phyloP scores from a whole-genome alignment of 2,888 invertebrate genomes.

The Cosmia trapezina region DNA sequence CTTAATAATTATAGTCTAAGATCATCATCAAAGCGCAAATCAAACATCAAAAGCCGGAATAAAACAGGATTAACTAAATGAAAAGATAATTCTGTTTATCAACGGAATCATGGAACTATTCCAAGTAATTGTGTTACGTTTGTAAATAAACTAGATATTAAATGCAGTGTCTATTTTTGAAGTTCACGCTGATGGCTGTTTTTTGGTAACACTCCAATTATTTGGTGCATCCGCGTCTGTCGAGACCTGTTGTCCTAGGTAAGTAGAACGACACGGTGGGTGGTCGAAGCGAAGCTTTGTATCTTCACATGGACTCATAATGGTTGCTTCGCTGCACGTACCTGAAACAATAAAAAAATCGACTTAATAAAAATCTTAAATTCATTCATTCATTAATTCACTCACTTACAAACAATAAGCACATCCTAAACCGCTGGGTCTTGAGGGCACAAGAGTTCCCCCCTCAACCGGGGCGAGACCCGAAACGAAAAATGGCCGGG shows the following conservation, averaged over 20 bases:
- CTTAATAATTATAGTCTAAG: no score
- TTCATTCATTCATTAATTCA: background rate
- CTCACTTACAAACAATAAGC: background rate
- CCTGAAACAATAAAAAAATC: background rate
- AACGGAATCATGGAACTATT: conserved; percentile 30
- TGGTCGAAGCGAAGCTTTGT: background rate
- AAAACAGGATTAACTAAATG: background rate
- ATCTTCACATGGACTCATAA: background rate
- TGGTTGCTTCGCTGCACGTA: background rate
- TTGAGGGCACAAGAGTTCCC: no score
- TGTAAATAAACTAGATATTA: conserved; percentile 35
- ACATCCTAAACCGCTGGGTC: background rate
- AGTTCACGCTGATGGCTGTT: background rate
- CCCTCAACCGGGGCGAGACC: no score
- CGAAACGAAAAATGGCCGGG: no score
- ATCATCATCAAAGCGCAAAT: background rate
- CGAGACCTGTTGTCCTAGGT: background rate
- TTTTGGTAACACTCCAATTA: conserved; percentile 49
- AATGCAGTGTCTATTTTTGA: conserved; percentile 43
- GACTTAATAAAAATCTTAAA: background rate
- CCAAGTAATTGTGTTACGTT: conserved; percentile 1
- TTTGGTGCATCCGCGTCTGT: conserved; percentile 2
- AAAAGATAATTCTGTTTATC: background rate
- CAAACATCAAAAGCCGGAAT: background rate
- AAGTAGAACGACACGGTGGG: no score